Evolutionary conservation across 2,113 vertebrate species (phyloP), one percentile per base, ranked within the genome.

Genomic region (Gymnogyps californianus): DNA sequence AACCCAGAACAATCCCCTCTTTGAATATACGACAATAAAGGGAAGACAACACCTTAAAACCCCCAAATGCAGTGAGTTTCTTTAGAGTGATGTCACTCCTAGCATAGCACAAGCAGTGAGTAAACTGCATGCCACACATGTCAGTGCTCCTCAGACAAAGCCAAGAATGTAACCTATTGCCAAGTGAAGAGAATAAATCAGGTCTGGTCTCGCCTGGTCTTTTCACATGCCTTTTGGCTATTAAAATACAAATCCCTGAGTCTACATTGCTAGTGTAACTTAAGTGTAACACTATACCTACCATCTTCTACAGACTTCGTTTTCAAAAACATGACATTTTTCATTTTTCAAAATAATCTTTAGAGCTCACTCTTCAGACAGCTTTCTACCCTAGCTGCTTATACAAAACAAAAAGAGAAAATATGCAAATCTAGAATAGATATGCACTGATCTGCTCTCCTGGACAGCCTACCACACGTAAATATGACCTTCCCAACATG

Each of bases 131-230:
- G 74, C 34, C 47, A 16, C 40, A 4, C 64, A 11, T 11, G 32
- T 10, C 69, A 21, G 22, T 0, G 11, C 3, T 42, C 3, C 67
- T 32, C 76, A 17, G 1, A 14, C 7, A 13, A 21, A 29, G 28
- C 28, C 3, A 1, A 14, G 69, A 12, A 29, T 1, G 7, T 0
- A 62, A 5, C 44, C 28, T 9, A 3, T 38, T 34, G 76, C 64
- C 72, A 70, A 9, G 18, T 2, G 24, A 10, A 12, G 55, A 44
- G 32, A n/a, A 4, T 0, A 40, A 5, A 38, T 57, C 95, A 87
- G 69, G 95, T 22, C 90, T 69, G 65, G 70, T 74, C 96, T 94
- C 97, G 96, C 86, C 96, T 66, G 15, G 38, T 2, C 38, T 40
- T 18, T 87, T 25, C 81, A 80, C 47, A 1, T 17, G 10, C 51